Evolutionary conservation across 2,888 invertebrate genomes (phyloP).

Genomic region (Mesorhabditis spiculigera): DNA sequence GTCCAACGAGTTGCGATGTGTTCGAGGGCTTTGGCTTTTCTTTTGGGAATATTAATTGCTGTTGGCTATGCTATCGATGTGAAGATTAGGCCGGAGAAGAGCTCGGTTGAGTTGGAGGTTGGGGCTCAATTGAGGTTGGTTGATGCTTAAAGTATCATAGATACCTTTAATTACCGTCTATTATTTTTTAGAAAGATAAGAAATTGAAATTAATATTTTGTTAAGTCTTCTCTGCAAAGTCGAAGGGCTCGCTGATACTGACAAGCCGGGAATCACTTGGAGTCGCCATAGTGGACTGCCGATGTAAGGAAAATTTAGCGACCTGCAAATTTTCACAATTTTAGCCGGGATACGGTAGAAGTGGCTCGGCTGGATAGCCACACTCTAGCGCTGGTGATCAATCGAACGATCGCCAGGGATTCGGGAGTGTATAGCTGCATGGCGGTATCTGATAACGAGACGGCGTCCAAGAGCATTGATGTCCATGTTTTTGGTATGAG

Average conservation of each 20-base stretch:
- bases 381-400: background rate
- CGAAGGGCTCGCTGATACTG: background rate
- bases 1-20: no score
- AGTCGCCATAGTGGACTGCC: background rate
- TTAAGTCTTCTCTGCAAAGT: slow-evolving; percentile 1
- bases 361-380: background rate
- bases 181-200: background rate
- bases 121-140: background rate
- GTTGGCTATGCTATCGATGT: background rate
- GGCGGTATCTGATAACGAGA: background rate
- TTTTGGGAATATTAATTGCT: background rate
- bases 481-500: background rate
- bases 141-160: no score
- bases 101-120: slow-evolving; percentile 4
- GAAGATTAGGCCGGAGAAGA: background rate
- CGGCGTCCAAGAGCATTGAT: background rate
- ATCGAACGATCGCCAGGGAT: background rate
- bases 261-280: background rate
- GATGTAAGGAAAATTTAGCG: background rate
- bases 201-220: background rate
- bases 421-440: background rate
- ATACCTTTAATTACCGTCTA: background rate
- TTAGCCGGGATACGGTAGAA: background rate
- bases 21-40: no score
- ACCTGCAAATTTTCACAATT: background rate